Percentiles rank a stretch among this genome's conserved stretches.
These are phyloP conservation scores for Pseudanteris insignis DNA, from an alignment of 2,888 invertebrate genomes.

Conservation along the genomic window DNA sequence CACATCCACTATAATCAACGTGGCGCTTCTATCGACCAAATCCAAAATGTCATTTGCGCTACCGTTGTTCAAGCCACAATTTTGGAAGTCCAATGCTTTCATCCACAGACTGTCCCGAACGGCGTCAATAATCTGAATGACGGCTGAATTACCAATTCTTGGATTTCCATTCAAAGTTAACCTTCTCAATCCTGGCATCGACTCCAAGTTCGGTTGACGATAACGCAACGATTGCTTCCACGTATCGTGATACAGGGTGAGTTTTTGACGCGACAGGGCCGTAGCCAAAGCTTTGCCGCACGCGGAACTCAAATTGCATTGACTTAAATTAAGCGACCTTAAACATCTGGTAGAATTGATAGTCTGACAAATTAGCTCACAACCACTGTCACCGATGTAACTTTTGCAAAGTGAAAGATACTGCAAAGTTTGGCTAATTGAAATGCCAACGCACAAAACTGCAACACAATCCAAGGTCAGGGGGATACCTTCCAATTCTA, in stretches of 20 bases:
- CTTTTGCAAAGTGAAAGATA: slow-evolving; percentile 76
- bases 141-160: slow-evolving; percentile 74
- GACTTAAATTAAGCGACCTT: slow-evolving; percentile 74
- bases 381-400: slow-evolving; percentile 77
- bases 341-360: slow-evolving; percentile 76
- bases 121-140: slow-evolving; percentile 72
- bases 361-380: slow-evolving; percentile 75
- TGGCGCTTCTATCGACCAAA: slow-evolving; percentile 73
- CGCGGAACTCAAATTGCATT: slow-evolving; percentile 73
- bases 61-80: slow-evolving; percentile 76
- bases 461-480: slow-evolving; percentile 75
- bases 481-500: slow-evolving; percentile 79
- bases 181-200: slow-evolving; percentile 77
- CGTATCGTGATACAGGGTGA: slow-evolving; percentile 79
- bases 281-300: slow-evolving; percentile 74
- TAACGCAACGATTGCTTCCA: slow-evolving; percentile 86
- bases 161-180: slow-evolving; percentile 78
- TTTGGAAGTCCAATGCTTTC: slow-evolving; percentile 80
- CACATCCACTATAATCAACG: slow-evolving; percentile 76
- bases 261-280: slow-evolving; percentile 72
- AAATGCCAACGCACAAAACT: slow-evolving; percentile 71
- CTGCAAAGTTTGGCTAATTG: slow-evolving; percentile 73
- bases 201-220: slow-evolving; percentile 76
- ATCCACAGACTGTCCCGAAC: slow-evolving; percentile 83
- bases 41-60: slow-evolving; percentile 71